Evolutionary conservation across 2,797 vertebrate genomes (phyloP).

Genomic region (Takifugu rubripes): DNA sequence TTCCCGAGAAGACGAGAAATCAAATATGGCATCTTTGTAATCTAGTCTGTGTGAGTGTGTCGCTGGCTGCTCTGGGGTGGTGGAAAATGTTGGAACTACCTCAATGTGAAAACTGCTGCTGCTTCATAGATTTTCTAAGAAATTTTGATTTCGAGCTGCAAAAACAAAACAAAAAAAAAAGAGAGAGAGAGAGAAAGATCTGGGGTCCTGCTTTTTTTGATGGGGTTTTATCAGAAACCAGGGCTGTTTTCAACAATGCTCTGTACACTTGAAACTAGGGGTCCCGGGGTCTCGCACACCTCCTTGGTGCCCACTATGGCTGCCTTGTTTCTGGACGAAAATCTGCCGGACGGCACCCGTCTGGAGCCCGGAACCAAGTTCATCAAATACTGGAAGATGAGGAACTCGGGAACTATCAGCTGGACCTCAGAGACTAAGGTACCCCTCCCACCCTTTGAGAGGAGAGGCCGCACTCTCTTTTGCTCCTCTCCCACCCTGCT

Average conservation of each 20-base stretch:
- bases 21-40: conserved; percentile 76
- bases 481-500: conserved; percentile 37
- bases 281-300: conserved; percentile 84
- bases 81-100: conserved; percentile 81
- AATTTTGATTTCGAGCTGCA: conserved; percentile 74
- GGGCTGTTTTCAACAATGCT: conserved; percentile 77
- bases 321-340: conserved; percentile 98
- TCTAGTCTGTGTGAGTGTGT: conserved; percentile 78
- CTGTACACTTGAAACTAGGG: conserved; percentile 82
- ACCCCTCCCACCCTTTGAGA: conserved; percentile 61
- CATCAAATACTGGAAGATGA: conserved; percentile 98
- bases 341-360: conserved; percentile 94
- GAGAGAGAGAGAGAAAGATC: conserved; percentile 39
- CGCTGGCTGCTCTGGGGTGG: conserved; percentile 80
- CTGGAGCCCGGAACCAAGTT: conserved; percentile 93
- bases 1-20: conserved; percentile 70
- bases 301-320: conserved; percentile 89
- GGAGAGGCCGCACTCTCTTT: conserved; percentile 56
- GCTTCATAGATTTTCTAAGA: conserved; percentile 79
- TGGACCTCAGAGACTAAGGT: conserved; percentile 98
- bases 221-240: conserved; percentile 68
- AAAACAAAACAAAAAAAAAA: conserved; percentile 68
- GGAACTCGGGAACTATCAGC: conserved; percentile 90
- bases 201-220: conserved; percentile 73
- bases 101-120: conserved; percentile 81